These are phyloP conservation scores for Pomatorhinus ruficollis DNA, from an alignment of 2,113 vertebrate genomes.

Conservation along the genomic window DNA sequence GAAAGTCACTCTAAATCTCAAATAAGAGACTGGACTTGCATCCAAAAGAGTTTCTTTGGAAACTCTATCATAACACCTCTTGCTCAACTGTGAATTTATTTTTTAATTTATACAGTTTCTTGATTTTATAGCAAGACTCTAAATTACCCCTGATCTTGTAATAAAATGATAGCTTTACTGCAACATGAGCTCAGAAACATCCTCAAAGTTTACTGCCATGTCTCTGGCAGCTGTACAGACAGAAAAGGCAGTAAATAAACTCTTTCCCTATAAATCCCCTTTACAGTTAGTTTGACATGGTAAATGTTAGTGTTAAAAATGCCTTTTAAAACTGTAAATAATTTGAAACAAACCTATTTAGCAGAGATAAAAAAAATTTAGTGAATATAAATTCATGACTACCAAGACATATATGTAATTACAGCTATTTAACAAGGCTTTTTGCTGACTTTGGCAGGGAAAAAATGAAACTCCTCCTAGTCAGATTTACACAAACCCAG, in stretches of 20 bases:
- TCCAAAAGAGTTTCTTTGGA: background rate
- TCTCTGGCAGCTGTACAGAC: background rate
- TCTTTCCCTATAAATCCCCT: constrained; percentile 25
- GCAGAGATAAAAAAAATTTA: background rate
- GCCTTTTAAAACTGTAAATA: background rate
- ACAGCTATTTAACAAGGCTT: background rate
- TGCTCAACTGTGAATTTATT: background rate
- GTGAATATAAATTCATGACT: background rate
- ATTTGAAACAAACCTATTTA: constrained; percentile 39
- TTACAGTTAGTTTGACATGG: background rate
- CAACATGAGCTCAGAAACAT: background rate
- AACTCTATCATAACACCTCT: background rate
- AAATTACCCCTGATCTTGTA: background rate
- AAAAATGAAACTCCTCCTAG: background rate
- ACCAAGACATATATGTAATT: background rate
- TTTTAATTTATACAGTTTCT: background rate
- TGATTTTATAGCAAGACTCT: constrained; percentile 18
- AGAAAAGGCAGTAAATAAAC: constrained; percentile 47
- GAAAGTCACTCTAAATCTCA: background rate
- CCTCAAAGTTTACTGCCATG: constrained; percentile 20
- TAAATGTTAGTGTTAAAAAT: constrained; percentile 32
- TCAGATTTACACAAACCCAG: background rate
- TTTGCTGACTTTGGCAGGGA: background rate
- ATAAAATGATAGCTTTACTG: constrained; percentile 36
- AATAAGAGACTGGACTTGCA: background rate